Evolutionary conservation across 2,113 vertebrate genomes (phyloP).

Genomic region (Nymphicus hollandicus): DNA sequence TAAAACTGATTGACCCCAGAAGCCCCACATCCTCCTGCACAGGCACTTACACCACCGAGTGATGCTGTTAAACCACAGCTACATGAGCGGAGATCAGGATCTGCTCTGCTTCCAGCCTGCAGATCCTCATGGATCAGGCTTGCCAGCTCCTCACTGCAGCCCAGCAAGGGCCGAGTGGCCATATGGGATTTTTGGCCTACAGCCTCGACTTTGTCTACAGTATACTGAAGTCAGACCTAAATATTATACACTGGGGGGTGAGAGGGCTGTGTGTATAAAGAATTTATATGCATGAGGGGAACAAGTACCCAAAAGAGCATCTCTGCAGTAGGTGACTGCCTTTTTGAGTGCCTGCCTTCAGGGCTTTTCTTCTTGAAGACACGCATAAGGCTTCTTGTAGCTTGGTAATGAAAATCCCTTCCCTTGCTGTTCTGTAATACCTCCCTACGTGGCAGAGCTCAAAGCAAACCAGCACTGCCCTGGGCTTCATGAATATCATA

Average conservation of each 20-base stretch:
- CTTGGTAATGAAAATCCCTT: not conserved
- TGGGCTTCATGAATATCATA: not conserved
- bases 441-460: not conserved
- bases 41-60: accelerated
- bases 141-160: not conserved
- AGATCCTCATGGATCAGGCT: not conserved
- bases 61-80: accelerated
- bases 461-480: not conserved
- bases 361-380: not conserved
- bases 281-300: accelerated
- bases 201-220: not conserved
- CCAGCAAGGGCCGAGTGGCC: not conserved
- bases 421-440: not conserved
- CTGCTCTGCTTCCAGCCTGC: not conserved
- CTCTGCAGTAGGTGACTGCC: not conserved
- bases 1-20: not conserved
- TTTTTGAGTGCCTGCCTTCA: not conserved
- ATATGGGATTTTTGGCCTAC: slow-evolving; percentile 37
- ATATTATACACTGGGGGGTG: not conserved
- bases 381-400: not conserved
- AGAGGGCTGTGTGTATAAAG: not conserved
- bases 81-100: accelerated
- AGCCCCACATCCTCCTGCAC: not conserved
- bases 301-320: not conserved
- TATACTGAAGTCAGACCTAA: not conserved